Evolutionary conservation across 2,113 vertebrate genomes (phyloP).

Genomic region (Rhegmatorhina hoffmannsi): DNA sequence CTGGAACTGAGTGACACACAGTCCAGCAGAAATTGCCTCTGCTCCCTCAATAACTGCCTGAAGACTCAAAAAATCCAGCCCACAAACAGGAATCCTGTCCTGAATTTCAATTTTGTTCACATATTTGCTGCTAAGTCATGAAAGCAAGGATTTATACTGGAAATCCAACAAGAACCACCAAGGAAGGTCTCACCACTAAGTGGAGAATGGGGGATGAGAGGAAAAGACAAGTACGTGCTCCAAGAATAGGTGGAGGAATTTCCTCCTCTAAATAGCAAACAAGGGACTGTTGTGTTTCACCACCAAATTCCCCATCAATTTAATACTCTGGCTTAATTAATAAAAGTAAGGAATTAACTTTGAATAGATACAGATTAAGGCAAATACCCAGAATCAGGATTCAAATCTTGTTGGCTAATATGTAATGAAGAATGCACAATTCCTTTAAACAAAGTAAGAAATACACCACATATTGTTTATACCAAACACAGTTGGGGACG

Average conservation of each 20-base stretch:
- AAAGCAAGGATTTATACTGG: not conserved
- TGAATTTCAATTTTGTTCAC: not conserved
- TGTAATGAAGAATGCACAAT: slow-evolving; percentile 6
- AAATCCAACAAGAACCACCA: not conserved
- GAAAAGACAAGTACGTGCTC: not conserved
- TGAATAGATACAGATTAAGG: not conserved
- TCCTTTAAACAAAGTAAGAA: slow-evolving; percentile 45
- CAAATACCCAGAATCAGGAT: not conserved
- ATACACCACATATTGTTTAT: slow-evolving; percentile 66
- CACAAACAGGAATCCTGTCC: not conserved
- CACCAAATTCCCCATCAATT: not conserved
- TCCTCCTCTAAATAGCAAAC: not conserved
- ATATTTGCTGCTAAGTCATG: not conserved
- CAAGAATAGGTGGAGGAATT: not conserved
- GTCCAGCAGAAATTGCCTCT: not conserved
- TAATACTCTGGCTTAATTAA: not conserved
- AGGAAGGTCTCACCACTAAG: not conserved
- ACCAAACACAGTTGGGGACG: slow-evolving; percentile 75
- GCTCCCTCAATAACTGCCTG: not conserved
- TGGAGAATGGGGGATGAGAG: not conserved
- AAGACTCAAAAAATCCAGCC: not conserved
- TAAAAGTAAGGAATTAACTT: not conserved
- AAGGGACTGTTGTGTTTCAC: not conserved
- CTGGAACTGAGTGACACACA: not conserved
- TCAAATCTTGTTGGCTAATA: not conserved